Evolutionary conservation across 2,113 vertebrate genomes (phyloP).

Genomic region (Collichthys lucidus): DNA sequence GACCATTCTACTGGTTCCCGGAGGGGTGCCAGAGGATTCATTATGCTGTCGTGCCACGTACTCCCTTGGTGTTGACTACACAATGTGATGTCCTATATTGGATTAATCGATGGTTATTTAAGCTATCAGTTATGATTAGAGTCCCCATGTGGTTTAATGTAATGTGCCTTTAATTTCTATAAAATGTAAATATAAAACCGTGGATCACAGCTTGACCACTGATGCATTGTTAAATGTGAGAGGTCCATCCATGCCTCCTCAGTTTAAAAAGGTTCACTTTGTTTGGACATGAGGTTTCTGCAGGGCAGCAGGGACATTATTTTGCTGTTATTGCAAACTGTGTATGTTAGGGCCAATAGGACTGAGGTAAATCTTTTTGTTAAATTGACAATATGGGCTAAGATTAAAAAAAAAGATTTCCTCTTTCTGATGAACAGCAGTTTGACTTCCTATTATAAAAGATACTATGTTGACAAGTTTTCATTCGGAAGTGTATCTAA

Average conservation of each 20-base stretch:
- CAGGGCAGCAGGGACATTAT: not conserved
- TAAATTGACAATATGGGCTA: not conserved
- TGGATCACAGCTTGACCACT: slow-evolving; percentile 23
- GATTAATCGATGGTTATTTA: slow-evolving; percentile 66
- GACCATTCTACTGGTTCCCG: slow-evolving; percentile 74
- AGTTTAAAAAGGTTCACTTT: not conserved
- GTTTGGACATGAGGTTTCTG: not conserved
- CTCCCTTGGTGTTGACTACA: slow-evolving; percentile 61
- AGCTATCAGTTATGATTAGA: slow-evolving; percentile 61
- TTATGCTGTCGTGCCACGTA: slow-evolving; percentile 49
- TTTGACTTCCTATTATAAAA: not conserved
- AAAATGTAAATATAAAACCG: slow-evolving; percentile 48
- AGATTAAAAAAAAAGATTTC: not conserved
- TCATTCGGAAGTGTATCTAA: not conserved
- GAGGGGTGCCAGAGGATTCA: slow-evolving; percentile 75
- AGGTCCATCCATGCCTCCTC: not conserved
- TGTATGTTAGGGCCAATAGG: not conserved
- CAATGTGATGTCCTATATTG: slow-evolving; percentile 70
- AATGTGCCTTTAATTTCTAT: slow-evolving; percentile 25
- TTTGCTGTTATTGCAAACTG: not conserved
- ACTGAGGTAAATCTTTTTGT: not conserved
- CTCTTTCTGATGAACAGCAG: not conserved
- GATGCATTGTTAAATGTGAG: slow-evolving; percentile 35
- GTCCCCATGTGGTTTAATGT: slow-evolving; percentile 39
- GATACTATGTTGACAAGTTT: not conserved